Evolutionary conservation across 2,888 invertebrate genomes (phyloP), one percentile per base, ranked within the genome.

Genomic region (Diaprepes abbreviatus): DNA sequence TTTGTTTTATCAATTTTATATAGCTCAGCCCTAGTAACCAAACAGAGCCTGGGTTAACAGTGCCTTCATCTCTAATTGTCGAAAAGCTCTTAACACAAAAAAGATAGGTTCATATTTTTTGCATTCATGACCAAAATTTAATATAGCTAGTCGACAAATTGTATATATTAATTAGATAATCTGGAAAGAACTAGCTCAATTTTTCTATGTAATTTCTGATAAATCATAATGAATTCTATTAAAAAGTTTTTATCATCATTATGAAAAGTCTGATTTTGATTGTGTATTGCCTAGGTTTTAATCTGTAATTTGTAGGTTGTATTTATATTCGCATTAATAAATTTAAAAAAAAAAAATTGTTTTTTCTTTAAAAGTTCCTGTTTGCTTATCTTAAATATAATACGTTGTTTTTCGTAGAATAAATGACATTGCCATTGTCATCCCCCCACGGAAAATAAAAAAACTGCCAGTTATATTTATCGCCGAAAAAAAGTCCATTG

Each of bases 21-120:
- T n/a, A 24, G n/a, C 40, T 64, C 58, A 69, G 70, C 50, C 65
- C 59, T 58, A 59, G 74, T 78, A 75, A 57, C 73, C 71, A 73
- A 66, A 75, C 67, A 76, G 71, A 76, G 74, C 74, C 77, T 81
- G 78, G 79, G 77, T 80, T 79, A 76, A 78, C 79, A 80, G 82
- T 82, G 82, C 82, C 82, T 82, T 82, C 77, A 79, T 73, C 75
- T 75, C 72, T 77, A 72, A 66, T 63, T 43, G 71, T 62, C 40
- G 40, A 57, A 35, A 28, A 48, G 33, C 14, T 55, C 48, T 38
- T 45, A 24, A 59, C 10, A 38, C 43, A 63, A 38, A 62, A 28
- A 63, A 66, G 17, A 70, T 70, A 67, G 40, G 76, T 76, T 66
- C 73, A 70, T 75, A 81, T 82, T 80, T 82, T 83, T 80, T 79